Base-by-base conservation (phyloP, 2,797 vertebrate species). In the Melanotaenia trifasciata region DNA sequence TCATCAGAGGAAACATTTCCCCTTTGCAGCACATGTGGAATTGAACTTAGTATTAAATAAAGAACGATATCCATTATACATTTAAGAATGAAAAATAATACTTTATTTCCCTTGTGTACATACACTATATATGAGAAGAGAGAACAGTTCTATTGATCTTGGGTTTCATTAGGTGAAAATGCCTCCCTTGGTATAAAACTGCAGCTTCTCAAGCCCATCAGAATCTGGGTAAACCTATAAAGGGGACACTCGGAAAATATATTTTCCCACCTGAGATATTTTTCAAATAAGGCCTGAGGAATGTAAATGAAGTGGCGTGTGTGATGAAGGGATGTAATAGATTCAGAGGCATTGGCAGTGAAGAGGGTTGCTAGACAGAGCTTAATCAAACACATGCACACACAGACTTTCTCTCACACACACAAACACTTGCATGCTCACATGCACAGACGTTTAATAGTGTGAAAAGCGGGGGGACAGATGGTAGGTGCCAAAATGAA, bases 31-130 rank as follows among this genome's bases (percentile, higher is more conserved):
- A 84, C 69, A 84, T 79, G 77, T 74, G 40, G 84, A 90, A 91
- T 84, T 90, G 90, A 93, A 92, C 84, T 83, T 84, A 85, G 87
- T 89, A 89, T 93, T 94, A 92, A 94, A 94, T 94, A 94, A 93
- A 91, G 90, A 94, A 94, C 91, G 90, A 89, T 92, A 93, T 94
- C 89, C 89, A 93, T 94, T 93, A 93, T 93, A 93, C 90, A 94
- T 94, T 92, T 93, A 90, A 93, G 89, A 87, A 90, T 90, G 92
- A 93, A 94, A 93, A 93, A 93, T 92, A 90, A 91, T 92, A 76
- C 90, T 90, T 94, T 93, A 94, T 94, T 94, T 94, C 91, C 92
- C 92, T 90, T 89, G 94, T 93, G 94, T 92, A 90, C 88, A 85
- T 92, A 85, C 77, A 89, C 90, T 90, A 89, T 93, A 92, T 93